These are phyloP conservation scores for Glossosoma conforme DNA, from an alignment of 1,140 invertebrate species.

Conservation along the genomic window DNA sequence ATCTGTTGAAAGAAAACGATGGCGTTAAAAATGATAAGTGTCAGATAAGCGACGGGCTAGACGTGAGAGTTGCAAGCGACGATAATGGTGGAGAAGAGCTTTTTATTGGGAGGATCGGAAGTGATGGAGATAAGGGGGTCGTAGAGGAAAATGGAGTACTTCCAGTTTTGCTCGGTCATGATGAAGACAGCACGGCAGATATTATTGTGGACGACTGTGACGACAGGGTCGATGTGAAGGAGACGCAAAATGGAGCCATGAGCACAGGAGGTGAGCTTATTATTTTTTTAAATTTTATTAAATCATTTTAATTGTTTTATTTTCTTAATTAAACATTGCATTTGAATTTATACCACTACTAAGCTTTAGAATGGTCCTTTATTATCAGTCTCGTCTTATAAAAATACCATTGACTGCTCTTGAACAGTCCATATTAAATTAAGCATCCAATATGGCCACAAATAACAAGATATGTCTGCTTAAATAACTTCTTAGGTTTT, in stretches of 20 bases:
- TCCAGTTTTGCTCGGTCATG: neutral
- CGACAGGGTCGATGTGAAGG: slow-evolving; percentile 29
- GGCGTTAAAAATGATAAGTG: neutral
- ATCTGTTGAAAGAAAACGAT: slow-evolving; percentile 5
- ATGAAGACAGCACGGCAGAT: slow-evolving; percentile 35
- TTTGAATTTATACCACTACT: too few relatives aligned
- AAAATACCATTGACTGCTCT: too few relatives aligned
- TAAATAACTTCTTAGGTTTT: too few relatives aligned
- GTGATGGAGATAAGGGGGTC: slow-evolving; percentile 14
- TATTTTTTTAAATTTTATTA: slow-evolving; percentile 5
- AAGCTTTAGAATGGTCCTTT: too few relatives aligned
- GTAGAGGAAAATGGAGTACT: slow-evolving; percentile 1
- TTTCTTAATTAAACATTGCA: neutral
- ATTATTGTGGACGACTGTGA: slow-evolving; percentile 48
- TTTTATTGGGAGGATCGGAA: too few relatives aligned
- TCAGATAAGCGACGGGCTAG: too few relatives aligned
- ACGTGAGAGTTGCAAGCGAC: neutral
- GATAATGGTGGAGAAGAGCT: too few relatives aligned
- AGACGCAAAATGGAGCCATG: slow-evolving; percentile 45
- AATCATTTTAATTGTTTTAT: slow-evolving; percentile 2
- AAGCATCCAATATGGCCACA: too few relatives aligned
- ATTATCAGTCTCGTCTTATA: too few relatives aligned
- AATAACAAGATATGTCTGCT: too few relatives aligned
- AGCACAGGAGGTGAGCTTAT: slow-evolving; percentile 40
- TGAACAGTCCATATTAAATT: too few relatives aligned